Base-by-base conservation (phyloP, 2,888 invertebrate genomes). In the Lasioglossum figueresi region DNA sequence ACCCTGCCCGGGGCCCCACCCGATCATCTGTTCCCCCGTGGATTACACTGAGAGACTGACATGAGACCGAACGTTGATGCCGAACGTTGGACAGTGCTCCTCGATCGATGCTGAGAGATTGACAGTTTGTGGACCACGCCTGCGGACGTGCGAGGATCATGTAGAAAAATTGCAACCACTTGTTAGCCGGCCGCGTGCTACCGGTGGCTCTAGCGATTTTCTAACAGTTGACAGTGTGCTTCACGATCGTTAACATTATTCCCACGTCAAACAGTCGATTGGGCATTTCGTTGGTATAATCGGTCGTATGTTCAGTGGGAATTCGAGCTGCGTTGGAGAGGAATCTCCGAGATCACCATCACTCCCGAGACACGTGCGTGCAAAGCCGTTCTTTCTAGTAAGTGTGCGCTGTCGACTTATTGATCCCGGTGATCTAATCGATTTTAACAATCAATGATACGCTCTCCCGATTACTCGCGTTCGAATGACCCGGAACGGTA, bases 281-380 rank as follows among this genome's bases (percentile, higher is more conserved):
- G 6, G 31, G 31, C 0, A 63, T 31, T 56, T 12, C n/a, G 56
- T 56, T 56, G 56, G 56, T 56, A 56, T 2, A 31, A 19, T 63
- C 45, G 59, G 76, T 52, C 6, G 45, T 68, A 81, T 71, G 40
- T 73, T 34, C 52, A 48, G 72, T 48, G 72, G 6, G 45, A 10
- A 76, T 52, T 52, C n/a, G 52, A 37, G 81, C 4, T 23, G 14
- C 63, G 16, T 40, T 5, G 2, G 34, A n/a, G 43, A 23, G 59
- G n/a, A 45, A 16, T 56, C 56, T 76, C 56, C 56, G 14, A 66
- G 66, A 52, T 59, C 66, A 48, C 34, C 45, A n/a, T 73, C 73
- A 59, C 68, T 72, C 68, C n/a, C 66, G 80, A 73, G 70, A 82
- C 88, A 89, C 87, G 89, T 89, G 88, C 79, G 82, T 78, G 80